Percentiles rank a stretch among this genome's conserved stretches.
Evolutionary conservation across 2,113 vertebrate genomes (phyloP).

Genomic region (Rhinichthys klamathensis): DNA sequence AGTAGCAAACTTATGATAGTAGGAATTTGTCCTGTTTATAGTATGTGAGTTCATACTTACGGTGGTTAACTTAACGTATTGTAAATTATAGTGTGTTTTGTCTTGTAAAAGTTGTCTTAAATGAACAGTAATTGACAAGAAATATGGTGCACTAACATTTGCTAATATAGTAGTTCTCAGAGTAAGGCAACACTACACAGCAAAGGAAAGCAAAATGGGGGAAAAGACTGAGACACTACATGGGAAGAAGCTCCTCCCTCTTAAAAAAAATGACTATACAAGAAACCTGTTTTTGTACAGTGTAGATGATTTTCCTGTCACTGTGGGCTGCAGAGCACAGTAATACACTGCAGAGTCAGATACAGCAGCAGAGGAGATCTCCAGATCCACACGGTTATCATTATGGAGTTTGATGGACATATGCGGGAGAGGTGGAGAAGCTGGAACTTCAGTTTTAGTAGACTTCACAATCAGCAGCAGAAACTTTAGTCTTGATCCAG

Average conservation of each 20-base stretch:
- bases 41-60: no score
- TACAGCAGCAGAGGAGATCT: constrained; percentile 30
- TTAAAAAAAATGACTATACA: not conserved
- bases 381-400: constrained; percentile 10
- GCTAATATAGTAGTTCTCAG: no score
- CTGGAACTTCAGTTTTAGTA: no score
- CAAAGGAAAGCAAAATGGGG: not conserved
- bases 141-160: not conserved
- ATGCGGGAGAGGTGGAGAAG: no score
- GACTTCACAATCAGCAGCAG: not conserved
- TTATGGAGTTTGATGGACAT: not conserved
- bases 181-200: not conserved
- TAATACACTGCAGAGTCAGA: constrained; percentile 42
- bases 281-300: constrained; percentile 17
- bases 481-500: constrained; percentile 28
- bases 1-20: no score
- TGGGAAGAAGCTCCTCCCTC: not conserved
- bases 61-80: no score
- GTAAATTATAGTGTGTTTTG: no score
- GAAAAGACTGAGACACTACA: not conserved
- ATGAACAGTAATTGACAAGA: no score
- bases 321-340: constrained; percentile 39
- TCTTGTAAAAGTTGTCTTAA: no score
- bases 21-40: no score
- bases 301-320: not conserved